A percentile compares a stretch with the other conserved stretches of the same genome.
phyloP scores from a whole-genome alignment of 1,140 invertebrate genomes.

The Atta cephalotes region DNA sequence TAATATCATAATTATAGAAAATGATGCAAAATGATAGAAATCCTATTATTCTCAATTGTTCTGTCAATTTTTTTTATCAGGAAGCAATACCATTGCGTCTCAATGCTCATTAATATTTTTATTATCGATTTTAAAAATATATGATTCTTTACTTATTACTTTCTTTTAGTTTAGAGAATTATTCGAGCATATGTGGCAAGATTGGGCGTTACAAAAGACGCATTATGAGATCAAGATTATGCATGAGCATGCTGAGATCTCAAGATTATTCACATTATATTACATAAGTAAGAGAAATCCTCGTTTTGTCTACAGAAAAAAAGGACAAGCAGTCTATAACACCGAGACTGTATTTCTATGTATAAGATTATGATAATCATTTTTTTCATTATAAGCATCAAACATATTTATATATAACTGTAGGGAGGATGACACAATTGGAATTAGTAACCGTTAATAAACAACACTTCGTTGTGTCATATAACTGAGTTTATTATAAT shows the following conservation, averaged over 20 bases:
- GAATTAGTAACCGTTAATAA: too few relatives aligned
- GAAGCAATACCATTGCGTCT: too few relatives aligned
- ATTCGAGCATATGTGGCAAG: conserved; percentile 4
- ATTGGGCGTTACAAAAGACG: conserved; percentile 3
- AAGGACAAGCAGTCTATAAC: not conserved
- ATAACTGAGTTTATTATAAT: too few relatives aligned
- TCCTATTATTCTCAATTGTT: too few relatives aligned
- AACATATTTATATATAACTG: not conserved
- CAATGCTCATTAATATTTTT: too few relatives aligned
- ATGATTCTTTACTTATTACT: not conserved
- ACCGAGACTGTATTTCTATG: not conserved
- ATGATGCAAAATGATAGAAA: too few relatives aligned
- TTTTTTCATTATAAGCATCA: not conserved
- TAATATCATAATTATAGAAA: too few relatives aligned
- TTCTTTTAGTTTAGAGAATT: conserved; percentile 21
- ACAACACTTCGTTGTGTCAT: too few relatives aligned
- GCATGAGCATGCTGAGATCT: not conserved
- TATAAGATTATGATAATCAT: not conserved
- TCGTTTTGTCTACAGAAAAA: not conserved
- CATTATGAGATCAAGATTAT: conserved; percentile 6
- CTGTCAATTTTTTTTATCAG: too few relatives aligned
- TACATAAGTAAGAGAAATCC: conserved; percentile 3
- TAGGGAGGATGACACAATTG: too few relatives aligned
- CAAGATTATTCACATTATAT: not conserved
- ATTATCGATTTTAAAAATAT: not conserved